phyloP scores from a whole-genome alignment of 2,888 invertebrate genomes.

The Strigamia crassipes region DNA sequence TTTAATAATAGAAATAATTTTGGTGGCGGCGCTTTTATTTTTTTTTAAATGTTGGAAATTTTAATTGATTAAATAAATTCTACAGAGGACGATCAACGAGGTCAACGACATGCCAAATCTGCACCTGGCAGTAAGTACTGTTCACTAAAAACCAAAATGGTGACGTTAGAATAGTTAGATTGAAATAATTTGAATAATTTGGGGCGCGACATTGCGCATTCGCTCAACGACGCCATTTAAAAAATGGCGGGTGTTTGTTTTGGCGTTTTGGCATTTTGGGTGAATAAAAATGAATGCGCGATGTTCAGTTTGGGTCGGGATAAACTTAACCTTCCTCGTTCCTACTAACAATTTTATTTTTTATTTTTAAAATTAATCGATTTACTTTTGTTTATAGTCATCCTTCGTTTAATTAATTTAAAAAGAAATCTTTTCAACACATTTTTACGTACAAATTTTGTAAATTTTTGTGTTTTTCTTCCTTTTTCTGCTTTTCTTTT shows the following conservation, averaged over 20 bases:
- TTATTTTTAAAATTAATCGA: background rate
- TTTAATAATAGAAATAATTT: background rate
- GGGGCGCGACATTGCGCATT: background rate
- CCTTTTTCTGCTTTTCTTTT: conserved; percentile 12
- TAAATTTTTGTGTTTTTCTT: conserved; percentile 47
- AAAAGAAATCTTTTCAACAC: background rate
- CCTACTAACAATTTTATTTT: background rate
- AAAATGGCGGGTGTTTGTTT: background rate
- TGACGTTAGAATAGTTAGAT: background rate
- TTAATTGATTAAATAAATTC: conserved; percentile 20
- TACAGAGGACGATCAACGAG: background rate
- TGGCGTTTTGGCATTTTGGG: too few species aligned
- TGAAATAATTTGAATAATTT: background rate
- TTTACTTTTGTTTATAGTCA: background rate
- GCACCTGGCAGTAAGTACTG: conserved; percentile 53
- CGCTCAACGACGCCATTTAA: too few species aligned
- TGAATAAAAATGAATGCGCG: background rate
- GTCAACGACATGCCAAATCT: conserved; percentile 51
- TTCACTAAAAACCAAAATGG: conserved; percentile 13
- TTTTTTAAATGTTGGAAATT: background rate
- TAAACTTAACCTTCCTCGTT: background rate
- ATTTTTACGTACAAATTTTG: background rate
- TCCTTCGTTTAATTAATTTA: background rate
- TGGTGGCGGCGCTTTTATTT: background rate
- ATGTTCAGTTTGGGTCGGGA: background rate